Evolutionary conservation across 2,797 vertebrate species (phyloP).

Genomic region (Chromobotia macracanthus): DNA sequence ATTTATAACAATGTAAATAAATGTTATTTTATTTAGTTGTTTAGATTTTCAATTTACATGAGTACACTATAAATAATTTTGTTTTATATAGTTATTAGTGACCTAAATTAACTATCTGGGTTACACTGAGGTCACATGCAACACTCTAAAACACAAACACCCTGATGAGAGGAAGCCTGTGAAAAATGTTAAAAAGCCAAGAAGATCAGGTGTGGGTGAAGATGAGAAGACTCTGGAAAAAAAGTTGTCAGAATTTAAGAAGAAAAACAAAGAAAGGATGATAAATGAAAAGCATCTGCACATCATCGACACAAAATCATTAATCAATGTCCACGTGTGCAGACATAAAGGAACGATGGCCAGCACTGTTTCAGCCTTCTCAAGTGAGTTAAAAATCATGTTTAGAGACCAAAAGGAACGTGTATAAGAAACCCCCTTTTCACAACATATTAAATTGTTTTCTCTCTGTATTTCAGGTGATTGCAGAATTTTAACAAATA

Average conservation of each 20-base stretch:
- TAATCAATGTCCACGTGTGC: background rate
- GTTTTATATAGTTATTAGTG: too few relatives aligned
- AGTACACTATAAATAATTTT: too few relatives aligned
- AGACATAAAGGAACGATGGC: too few relatives aligned
- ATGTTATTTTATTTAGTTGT: too few relatives aligned
- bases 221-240: background rate
- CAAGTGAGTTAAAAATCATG: background rate
- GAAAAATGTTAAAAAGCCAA: slow-evolving; percentile 43
- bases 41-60: too few relatives aligned
- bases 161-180: slow-evolving; percentile 31
- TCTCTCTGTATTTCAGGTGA: background rate
- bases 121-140: slow-evolving; percentile 35
- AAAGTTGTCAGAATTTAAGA: background rate
- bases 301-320: background rate
- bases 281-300: slow-evolving; percentile 2
- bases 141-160: slow-evolving; percentile 1
- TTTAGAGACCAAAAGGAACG: too few relatives aligned
- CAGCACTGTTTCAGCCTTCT: slow-evolving; percentile 3
- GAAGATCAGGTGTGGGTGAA: slow-evolving; percentile 18
- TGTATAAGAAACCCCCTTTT: too few relatives aligned
- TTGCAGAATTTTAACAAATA: background rate
- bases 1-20: too few relatives aligned
- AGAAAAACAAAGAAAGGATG: background rate
- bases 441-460: too few relatives aligned
- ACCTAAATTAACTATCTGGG: too few relatives aligned